Evolutionary conservation across 2,113 vertebrate species (phyloP).

Genomic region (Lophius piscatorius): DNA sequence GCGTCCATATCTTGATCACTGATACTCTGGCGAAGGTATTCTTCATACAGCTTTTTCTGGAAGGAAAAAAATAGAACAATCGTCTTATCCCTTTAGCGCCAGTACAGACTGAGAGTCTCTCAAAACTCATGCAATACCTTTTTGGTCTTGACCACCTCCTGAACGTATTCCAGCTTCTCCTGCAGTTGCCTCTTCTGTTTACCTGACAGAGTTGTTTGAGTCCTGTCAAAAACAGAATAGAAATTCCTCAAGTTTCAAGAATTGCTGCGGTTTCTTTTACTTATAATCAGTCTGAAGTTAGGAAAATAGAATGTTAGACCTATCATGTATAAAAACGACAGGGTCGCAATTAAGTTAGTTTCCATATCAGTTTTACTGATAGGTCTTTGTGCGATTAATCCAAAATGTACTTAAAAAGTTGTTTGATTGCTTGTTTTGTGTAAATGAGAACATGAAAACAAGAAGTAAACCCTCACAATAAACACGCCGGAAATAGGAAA

Average conservation of each 20-base stretch:
- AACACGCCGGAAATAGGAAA: no score
- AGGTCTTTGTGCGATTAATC: no score
- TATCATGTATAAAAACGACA: no score
- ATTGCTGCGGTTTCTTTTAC: background rate
- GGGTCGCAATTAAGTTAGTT: no score
- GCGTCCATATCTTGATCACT: conserved; percentile 83
- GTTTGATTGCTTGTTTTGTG: no score
- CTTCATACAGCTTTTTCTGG: conserved; percentile 84
- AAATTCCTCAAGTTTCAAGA: background rate
- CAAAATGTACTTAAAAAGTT: no score
- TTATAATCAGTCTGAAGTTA: background rate
- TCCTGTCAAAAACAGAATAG: conserved; percentile 60
- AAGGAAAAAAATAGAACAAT: background rate
- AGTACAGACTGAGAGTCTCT: background rate
- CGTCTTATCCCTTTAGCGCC: background rate
- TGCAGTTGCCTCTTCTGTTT: conserved; percentile 83
- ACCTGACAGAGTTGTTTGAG: conserved; percentile 77
- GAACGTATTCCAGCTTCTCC: conserved; percentile 81
- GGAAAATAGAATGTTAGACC: no score
- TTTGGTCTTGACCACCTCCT: conserved; percentile 81
- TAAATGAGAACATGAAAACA: no score
- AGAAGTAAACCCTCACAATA: no score
- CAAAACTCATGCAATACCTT: conserved; percentile 71
- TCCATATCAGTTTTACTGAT: no score
- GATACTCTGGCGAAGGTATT: conserved; percentile 85